Conservation (phyloP, 1,140 invertebrate species). For the Melanaphis sacchari region DNA sequence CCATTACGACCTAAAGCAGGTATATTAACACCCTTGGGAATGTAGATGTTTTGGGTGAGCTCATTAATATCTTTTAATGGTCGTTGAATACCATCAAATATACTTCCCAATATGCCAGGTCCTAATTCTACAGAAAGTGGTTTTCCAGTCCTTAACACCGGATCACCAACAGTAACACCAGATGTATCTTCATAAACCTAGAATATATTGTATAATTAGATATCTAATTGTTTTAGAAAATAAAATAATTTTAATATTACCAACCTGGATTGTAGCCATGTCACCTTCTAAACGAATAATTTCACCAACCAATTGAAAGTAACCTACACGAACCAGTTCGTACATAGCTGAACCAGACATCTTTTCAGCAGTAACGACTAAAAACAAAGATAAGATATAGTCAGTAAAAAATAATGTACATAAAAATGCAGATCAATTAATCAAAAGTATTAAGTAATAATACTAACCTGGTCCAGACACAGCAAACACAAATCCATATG, state of each 20-base stretch:
- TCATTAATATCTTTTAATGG: slow-evolving; percentile 96
- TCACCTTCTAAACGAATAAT: slow-evolving; percentile 99
- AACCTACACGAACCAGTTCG: slow-evolving; percentile 98
- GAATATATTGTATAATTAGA: neutral
- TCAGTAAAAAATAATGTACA: neutral
- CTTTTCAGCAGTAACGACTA: slow-evolving; percentile 97
- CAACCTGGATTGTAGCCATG: slow-evolving; percentile 97
- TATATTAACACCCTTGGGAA: slow-evolving; percentile 97
- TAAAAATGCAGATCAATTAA: neutral
- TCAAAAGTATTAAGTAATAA: neutral
- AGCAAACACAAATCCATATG: slow-evolving; percentile 94
- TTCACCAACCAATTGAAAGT: slow-evolving; percentile 97
- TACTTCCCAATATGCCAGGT: slow-evolving; percentile 98
- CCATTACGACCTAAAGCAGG: slow-evolving; percentile 84
- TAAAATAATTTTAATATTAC: neutral
- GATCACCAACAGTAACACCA: slow-evolving; percentile 99
- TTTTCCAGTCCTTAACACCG: slow-evolving; percentile 96
- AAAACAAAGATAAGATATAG: slow-evolving; percentile 61
- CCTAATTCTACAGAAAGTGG: slow-evolving; percentile 97
- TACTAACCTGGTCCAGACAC: slow-evolving; percentile 95
- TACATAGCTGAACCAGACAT: slow-evolving; percentile 99
- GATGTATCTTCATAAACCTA: slow-evolving; percentile 99
- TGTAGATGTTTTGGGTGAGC: slow-evolving; percentile 95
- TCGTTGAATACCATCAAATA: slow-evolving; percentile 99
- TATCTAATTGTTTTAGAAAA: neutral